A percentile compares a stretch with the other conserved stretches of the same genome.
Evolutionary conservation across 2,888 invertebrate genomes (phyloP).

Genomic region (Drosophila buzzatii): DNA sequence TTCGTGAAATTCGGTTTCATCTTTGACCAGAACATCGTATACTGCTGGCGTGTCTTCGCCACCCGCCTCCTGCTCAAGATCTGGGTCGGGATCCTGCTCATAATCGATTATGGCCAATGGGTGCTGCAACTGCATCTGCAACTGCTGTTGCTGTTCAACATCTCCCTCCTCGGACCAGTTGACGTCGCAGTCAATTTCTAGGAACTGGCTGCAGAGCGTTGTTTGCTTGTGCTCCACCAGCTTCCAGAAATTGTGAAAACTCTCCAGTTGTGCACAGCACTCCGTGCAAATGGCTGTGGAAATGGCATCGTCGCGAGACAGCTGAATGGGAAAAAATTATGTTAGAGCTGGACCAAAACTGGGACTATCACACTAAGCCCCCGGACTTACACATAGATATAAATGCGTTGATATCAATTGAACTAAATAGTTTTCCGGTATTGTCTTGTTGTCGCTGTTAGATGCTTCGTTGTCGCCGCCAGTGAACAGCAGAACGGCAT

Average conservation of each 20-base stretch:
- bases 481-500: conserved; percentile 63
- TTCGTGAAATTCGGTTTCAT: conserved; percentile 56
- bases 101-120: conserved; percentile 16
- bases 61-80: conserved; percentile 32
- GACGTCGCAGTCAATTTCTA: conserved; percentile 72
- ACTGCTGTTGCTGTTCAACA: conserved; percentile 18
- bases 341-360: background rate
- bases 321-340: conserved; percentile 32
- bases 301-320: conserved; percentile 70
- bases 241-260: conserved; percentile 72
- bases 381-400: conserved; percentile 75
- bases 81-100: conserved; percentile 49
- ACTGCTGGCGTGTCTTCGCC: conserved; percentile 24
- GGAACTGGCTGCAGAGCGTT: conserved; percentile 65
- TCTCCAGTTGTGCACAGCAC: conserved; percentile 66
- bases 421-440: conserved; percentile 73
- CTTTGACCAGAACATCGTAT: conserved; percentile 37
- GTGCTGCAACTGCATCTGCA: conserved; percentile 8
- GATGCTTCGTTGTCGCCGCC: conserved; percentile 34
- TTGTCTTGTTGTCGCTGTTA: conserved; percentile 42
- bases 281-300: conserved; percentile 70
- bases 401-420: conserved; percentile 77
- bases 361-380: background rate
- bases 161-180: conserved; percentile 68
- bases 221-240: conserved; percentile 70